Evolutionary conservation across 2,113 vertebrate species (phyloP).

Genomic region (Microcebus murinus): DNA sequence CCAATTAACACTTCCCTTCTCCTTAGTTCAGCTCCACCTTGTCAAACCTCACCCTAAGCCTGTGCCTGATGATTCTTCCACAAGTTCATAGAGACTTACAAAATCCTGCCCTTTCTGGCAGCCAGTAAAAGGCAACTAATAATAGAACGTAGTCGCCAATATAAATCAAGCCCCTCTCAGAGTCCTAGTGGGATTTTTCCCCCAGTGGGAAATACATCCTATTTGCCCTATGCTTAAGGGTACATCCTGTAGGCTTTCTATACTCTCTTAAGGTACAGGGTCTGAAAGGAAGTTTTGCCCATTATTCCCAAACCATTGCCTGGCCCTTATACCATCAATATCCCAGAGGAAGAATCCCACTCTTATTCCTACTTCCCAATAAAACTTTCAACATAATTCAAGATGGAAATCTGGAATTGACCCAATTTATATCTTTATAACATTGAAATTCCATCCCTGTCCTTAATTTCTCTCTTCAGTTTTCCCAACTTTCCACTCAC

Average conservation of each 20-base stretch:
- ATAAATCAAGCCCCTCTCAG: background rate
- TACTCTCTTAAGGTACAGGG: background rate
- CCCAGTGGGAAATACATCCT: background rate
- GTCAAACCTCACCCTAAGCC: background rate
- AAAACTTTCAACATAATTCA: background rate
- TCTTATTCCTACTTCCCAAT: background rate
- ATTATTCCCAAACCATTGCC: background rate
- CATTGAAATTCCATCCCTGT: background rate
- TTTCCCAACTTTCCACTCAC: background rate
- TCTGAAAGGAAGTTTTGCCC: background rate
- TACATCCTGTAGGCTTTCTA: background rate
- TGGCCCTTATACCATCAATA: background rate
- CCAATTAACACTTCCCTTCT: background rate
- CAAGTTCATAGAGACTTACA: background rate
- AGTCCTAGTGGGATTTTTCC: background rate
- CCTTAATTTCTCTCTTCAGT: background rate
- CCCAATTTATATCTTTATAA: conserved; percentile 10
- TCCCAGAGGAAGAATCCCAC: background rate
- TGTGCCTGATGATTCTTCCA: background rate
- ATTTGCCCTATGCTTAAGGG: background rate
- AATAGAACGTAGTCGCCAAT: background rate
- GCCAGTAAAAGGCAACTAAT: background rate
- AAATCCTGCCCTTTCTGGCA: background rate
- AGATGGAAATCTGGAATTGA: background rate
- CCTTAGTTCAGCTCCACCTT: background rate